Evolutionary conservation across 1,140 invertebrate genomes (phyloP).

Genomic region (Platyscapa corneri): DNA sequence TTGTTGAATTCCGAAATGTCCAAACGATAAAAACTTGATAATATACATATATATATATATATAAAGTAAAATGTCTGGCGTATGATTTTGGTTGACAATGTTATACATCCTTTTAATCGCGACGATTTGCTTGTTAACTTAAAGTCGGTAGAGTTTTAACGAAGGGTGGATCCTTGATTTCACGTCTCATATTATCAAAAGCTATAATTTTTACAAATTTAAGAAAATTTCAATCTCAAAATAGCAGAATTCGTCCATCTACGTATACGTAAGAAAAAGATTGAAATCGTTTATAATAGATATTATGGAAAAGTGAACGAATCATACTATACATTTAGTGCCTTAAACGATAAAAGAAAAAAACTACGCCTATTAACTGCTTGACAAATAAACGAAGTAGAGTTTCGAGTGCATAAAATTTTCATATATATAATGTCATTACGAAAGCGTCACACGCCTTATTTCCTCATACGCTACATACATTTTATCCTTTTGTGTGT

Average conservation of each 20-base stretch:
- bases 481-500: not conserved
- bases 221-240: not conserved
- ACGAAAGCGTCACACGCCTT: conserved; percentile 5
- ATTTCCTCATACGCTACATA: not conserved
- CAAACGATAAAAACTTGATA: too few species aligned
- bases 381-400: conserved; percentile 7
- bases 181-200: not conserved
- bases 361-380: not conserved
- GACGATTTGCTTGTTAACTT: too few species aligned
- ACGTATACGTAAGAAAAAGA: not conserved
- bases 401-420: not conserved
- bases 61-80: too few species aligned
- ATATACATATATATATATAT: too few species aligned
- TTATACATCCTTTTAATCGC: too few species aligned
- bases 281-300: not conserved
- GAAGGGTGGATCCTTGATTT: not conserved
- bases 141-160: too few species aligned
- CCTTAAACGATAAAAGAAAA: conserved; percentile 33
- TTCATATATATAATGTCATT: not conserved
- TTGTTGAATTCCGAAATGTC: too few species aligned
- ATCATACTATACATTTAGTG: conserved; percentile 37
- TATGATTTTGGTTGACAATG: too few species aligned
- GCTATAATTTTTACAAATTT: not conserved
- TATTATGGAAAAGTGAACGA: not conserved
- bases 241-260: conserved; percentile 1